Evolutionary conservation across 2,113 vertebrate species (phyloP).

Genomic region (Hipposideros armiger): DNA sequence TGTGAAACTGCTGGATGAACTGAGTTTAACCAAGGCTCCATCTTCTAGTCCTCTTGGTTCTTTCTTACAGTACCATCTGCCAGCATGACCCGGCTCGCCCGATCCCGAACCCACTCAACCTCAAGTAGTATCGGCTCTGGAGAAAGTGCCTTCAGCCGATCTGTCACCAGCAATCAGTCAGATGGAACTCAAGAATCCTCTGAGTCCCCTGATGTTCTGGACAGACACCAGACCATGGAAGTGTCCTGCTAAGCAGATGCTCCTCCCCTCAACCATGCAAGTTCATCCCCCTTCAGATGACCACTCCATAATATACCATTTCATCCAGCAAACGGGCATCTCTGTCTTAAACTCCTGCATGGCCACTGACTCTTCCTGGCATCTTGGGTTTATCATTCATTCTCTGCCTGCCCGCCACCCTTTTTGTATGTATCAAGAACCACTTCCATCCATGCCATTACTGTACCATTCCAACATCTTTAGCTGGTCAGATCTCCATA

Average conservation of each 20-base stretch:
- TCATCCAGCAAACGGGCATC: conserved; percentile 82
- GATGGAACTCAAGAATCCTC: conserved; percentile 87
- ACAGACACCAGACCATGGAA: conserved; percentile 95
- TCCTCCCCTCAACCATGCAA: conserved; percentile 78
- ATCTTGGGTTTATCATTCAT: conserved; percentile 85
- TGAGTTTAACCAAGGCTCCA: background rate
- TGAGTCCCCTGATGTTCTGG: conserved; percentile 89
- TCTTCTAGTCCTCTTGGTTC: conserved; percentile 65
- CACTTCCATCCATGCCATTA: conserved; percentile 78
- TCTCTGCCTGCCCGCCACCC: conserved; percentile 72
- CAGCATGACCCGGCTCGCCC: conserved; percentile 94
- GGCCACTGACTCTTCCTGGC: conserved; percentile 85
- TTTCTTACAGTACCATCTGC: conserved; percentile 93
- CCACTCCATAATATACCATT: conserved; percentile 84
- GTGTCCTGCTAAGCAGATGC: conserved; percentile 94
- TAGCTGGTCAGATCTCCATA: conserved; percentile 75
- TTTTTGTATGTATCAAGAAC: conserved; percentile 83
- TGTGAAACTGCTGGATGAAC: conserved; percentile 11
- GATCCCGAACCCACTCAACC: conserved; percentile 95
- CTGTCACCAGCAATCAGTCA: conserved; percentile 88
- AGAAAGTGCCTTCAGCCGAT: conserved; percentile 90
- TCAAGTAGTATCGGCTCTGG: conserved; percentile 93
- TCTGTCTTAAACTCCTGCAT: conserved; percentile 87
- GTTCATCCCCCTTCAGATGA: conserved; percentile 76
- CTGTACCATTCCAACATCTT: conserved; percentile 85